A percentile compares a stretch with the other conserved stretches of the same genome.
Conservation (phyloP, 2,113 vertebrate genomes). For the Nettapus auritus region DNA sequence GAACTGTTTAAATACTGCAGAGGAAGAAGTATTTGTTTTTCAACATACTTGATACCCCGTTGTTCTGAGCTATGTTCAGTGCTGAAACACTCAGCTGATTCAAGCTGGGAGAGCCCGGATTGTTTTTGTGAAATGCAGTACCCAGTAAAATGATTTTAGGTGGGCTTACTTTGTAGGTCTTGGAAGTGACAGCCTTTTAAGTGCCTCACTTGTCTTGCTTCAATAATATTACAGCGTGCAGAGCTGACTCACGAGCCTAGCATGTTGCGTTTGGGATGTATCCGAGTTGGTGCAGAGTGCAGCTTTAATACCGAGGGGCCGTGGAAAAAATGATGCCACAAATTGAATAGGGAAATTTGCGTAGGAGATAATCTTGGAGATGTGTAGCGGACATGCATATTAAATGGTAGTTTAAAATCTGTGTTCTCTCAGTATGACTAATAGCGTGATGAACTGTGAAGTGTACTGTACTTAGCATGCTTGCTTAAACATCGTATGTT, state of each 20-base stretch:
- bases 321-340: background rate
- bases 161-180: background rate
- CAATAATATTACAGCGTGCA: background rate
- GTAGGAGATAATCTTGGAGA: background rate
- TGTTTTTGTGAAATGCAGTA: background rate
- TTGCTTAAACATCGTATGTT: constrained; percentile 1
- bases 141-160: background rate
- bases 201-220: background rate
- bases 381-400: background rate
- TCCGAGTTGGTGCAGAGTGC: background rate
- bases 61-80: background rate
- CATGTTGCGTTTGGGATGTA: background rate
- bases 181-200: background rate
- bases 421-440: constrained; percentile 28
- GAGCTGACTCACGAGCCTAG: constrained; percentile 21
- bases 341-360: background rate
- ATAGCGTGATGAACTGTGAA: constrained; percentile 34
- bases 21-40: background rate
- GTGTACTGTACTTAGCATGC: constrained; percentile 32
- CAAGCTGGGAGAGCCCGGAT: background rate
- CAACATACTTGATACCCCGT: background rate
- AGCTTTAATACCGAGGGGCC: background rate
- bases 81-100: background rate
- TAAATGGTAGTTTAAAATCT: background rate
- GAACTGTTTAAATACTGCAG: background rate